phyloP scores from a whole-genome alignment of 35 echinoderm and acorn worm species.

The Lytechinus pictus region DNA sequence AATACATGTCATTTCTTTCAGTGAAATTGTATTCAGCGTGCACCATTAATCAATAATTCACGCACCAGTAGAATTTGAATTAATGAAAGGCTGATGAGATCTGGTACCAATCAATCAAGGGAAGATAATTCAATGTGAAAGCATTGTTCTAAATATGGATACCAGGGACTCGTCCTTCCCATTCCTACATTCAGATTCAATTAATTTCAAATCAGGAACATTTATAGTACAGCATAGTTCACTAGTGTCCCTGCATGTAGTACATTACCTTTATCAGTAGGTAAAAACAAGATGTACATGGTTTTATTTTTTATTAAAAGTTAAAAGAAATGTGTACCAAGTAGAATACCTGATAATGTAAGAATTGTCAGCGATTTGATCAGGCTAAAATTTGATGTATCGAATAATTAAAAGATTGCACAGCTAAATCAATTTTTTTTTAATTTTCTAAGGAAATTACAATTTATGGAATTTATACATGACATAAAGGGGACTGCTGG shows the following conservation, averaged over 20 bases:
- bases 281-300: too few relatives aligned
- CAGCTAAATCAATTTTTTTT: too few relatives aligned
- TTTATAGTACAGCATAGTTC: not conserved
- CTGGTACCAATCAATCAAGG: not conserved
- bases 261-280: too few relatives aligned
- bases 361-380: too few relatives aligned
- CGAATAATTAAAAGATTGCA: too few relatives aligned
- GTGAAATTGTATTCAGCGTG: not conserved
- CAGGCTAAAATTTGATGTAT: too few relatives aligned
- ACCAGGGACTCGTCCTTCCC: not conserved
- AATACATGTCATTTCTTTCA: not conserved
- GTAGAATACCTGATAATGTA: too few relatives aligned
- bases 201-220: not conserved
- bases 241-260: not conserved
- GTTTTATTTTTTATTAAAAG: too few relatives aligned
- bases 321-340: too few relatives aligned
- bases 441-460: too few relatives aligned
- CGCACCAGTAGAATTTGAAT: not conserved
- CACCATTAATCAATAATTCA: not conserved
- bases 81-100: not conserved
- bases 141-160: slow-evolving; percentile 13
- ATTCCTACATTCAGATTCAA: not conserved
- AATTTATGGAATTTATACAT: too few relatives aligned
- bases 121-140: slow-evolving; percentile 1
- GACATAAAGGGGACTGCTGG: too few relatives aligned